phyloP scores from a whole-genome alignment of 2,797 vertebrate genomes.

The Rhabdomys pumilio region DNA sequence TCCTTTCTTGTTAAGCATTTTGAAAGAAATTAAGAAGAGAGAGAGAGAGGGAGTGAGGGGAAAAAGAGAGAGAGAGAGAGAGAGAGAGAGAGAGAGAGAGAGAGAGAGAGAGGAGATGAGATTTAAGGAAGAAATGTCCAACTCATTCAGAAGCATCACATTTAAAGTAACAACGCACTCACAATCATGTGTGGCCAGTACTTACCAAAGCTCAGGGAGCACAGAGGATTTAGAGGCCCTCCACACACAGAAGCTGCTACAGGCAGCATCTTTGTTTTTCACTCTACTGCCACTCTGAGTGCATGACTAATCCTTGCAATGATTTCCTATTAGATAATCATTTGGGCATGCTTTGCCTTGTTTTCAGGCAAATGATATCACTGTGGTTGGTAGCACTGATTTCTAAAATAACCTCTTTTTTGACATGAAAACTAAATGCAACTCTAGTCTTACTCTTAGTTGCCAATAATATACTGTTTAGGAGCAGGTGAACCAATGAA shows the following conservation, averaged over 20 bases:
- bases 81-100: too few relatives aligned
- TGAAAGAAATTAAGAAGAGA: slow-evolving; percentile 4
- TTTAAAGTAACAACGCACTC: not conserved
- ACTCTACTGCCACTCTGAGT: slow-evolving; percentile 84
- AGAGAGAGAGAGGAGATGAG: not conserved
- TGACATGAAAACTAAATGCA: slow-evolving; percentile 54
- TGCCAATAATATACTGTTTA: slow-evolving; percentile 60
- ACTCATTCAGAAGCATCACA: slow-evolving; percentile 1
- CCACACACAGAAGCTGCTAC: slow-evolving; percentile 80
- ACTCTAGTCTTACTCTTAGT: slow-evolving; percentile 26
- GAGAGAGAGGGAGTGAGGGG: not conserved
- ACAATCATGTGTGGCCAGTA: not conserved
- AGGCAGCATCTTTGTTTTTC: slow-evolving; percentile 86
- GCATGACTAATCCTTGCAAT: slow-evolving; percentile 88
- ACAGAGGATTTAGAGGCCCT: slow-evolving; percentile 65
- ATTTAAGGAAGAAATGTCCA: not conserved
- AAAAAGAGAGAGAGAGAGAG: too few relatives aligned
- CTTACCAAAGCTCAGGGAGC: slow-evolving; percentile 38
- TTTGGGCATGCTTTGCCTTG: slow-evolving; percentile 86
- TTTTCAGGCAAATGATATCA: slow-evolving; percentile 86
- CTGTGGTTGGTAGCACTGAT: slow-evolving; percentile 80
- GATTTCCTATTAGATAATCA: slow-evolving; percentile 87
- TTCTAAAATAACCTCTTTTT: slow-evolving; percentile 84
- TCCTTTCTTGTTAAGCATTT: not conserved
- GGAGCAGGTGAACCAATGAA: slow-evolving; percentile 31